Conservation (phyloP, 2,888 invertebrate species). For the Lycaena phlaeas region DNA sequence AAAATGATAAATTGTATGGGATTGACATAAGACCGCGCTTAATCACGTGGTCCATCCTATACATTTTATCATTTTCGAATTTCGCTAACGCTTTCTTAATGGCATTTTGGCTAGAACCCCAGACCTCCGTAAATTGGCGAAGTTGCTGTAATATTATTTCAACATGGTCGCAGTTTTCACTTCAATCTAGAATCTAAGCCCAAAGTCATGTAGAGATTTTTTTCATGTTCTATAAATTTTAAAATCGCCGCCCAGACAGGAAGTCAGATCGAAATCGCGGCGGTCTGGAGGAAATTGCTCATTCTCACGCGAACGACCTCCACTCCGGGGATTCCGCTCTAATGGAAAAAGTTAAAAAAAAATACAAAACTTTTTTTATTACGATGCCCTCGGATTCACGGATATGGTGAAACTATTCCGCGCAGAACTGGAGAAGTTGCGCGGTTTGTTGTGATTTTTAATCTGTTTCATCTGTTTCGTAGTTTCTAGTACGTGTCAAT, state of each 20-base stretch:
- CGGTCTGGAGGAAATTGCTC: constrained; percentile 67
- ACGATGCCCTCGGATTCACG: constrained; percentile 37
- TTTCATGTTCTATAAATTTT: constrained; percentile 70
- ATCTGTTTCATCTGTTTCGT: neutral
- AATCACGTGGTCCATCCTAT: too few relatives aligned
- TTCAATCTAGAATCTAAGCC: too few relatives aligned
- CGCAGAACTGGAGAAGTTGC: constrained; percentile 4
- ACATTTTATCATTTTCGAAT: too few relatives aligned
- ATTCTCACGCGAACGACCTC: constrained; percentile 66
- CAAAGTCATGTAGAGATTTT: too few relatives aligned
- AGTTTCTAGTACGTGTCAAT: too few relatives aligned
- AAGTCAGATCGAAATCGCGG: constrained; percentile 70
- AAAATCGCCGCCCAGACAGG: constrained; percentile 67
- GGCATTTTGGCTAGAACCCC: too few relatives aligned
- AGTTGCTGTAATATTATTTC: too few relatives aligned
- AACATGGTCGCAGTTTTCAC: too few relatives aligned
- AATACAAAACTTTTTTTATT: constrained; percentile 58
- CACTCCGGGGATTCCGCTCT: constrained; percentile 52
- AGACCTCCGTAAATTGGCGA: too few relatives aligned
- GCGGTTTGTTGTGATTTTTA: neutral
- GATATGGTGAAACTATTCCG: constrained; percentile 18
- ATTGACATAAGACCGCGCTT: too few relatives aligned
- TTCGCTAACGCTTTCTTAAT: too few relatives aligned
- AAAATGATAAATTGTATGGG: too few relatives aligned
- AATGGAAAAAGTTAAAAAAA: constrained; percentile 69